Conservation (phyloP, 1,140 invertebrate genomes). For the Bombus turneri region DNA sequence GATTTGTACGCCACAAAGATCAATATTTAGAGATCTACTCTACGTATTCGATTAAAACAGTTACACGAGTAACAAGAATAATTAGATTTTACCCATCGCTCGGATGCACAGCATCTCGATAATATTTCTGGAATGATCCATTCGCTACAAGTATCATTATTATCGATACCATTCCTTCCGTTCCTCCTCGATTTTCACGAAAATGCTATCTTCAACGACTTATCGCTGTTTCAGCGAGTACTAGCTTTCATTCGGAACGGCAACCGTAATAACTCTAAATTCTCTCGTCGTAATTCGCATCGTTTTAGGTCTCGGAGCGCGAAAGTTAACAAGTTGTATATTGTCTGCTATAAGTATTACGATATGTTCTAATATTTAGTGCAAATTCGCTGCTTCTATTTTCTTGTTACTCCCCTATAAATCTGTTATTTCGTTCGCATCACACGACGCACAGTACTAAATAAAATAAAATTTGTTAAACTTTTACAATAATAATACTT, state of each 20-base stretch:
- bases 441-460: too few relatives aligned
- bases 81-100: not conserved
- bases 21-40: not conserved
- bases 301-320: not conserved
- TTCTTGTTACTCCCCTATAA: too few relatives aligned
- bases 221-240: not conserved
- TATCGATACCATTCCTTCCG: not conserved
- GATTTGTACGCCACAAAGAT: not conserved
- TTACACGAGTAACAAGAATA: constrained; percentile 9
- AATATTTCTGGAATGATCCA: not conserved
- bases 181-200: not conserved
- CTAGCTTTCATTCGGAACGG: not conserved
- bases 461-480: not conserved
- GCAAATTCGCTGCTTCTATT: too few relatives aligned
- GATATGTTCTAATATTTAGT: too few relatives aligned
- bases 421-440: too few relatives aligned
- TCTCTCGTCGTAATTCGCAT: not conserved
- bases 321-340: not conserved
- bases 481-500: not conserved
- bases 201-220: not conserved
- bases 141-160: constrained; percentile 14
- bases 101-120: not conserved
- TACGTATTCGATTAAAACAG: not conserved
- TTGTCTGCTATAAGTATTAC: not conserved
- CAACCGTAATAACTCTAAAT: not conserved